A percentile compares a stretch with the other conserved stretches of the same genome.
These are phyloP conservation scores for Catharus ustulatus DNA, from an alignment of 2,797 vertebrate species.

Conservation along the genomic window DNA sequence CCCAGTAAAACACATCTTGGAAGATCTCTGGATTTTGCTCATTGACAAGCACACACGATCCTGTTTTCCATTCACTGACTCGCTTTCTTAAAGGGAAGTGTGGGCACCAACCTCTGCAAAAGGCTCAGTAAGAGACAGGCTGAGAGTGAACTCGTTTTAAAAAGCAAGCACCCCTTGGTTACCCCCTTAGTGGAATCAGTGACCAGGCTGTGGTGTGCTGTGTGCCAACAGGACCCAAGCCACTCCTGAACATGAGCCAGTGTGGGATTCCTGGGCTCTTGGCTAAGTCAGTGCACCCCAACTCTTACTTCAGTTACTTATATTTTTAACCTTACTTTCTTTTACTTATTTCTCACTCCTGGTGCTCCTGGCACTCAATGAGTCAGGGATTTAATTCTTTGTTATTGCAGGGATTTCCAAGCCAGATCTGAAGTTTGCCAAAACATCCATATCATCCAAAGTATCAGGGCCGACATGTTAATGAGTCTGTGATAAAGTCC, in stretches of 20 bases:
- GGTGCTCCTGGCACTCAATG: background rate
- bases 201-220: fast-evolving
- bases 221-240: fast-evolving
- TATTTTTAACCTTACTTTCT: background rate
- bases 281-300: background rate
- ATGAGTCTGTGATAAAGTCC: background rate
- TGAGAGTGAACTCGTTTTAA: background rate
- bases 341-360: background rate
- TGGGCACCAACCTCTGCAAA: background rate
- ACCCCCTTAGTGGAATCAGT: background rate
- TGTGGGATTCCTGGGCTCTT: fast-evolving
- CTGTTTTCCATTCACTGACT: background rate
- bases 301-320: background rate
- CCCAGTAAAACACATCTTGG: background rate
- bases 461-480: background rate
- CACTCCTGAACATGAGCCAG: fast-evolving
- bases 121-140: background rate
- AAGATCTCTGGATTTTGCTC: background rate
- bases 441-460: background rate
- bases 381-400: background rate
- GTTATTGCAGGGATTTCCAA: background rate
- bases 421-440: background rate
- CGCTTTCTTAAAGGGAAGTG: fast-evolving
- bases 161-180: fast-evolving
- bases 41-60: fast-evolving